Conservation (phyloP, 2,888 invertebrate species). For the Alloplasta piceator region DNA sequence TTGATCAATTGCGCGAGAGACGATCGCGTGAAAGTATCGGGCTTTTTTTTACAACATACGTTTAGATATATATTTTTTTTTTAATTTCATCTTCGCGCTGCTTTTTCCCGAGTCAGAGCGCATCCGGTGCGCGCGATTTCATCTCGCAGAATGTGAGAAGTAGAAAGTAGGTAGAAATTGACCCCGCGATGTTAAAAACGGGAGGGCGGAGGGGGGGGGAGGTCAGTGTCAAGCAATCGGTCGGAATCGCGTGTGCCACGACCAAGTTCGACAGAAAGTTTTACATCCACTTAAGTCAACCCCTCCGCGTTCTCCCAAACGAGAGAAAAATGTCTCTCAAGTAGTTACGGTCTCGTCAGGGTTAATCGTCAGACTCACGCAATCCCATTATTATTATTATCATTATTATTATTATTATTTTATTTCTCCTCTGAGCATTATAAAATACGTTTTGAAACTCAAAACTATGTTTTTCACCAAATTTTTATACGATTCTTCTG, state of each 20-base stretch:
- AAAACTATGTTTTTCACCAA: neutral
- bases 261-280: slow-evolving; percentile 27
- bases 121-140: slow-evolving; percentile 60
- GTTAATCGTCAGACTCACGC: slow-evolving; percentile 42
- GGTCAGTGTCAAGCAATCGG: slow-evolving; percentile 73
- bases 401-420: neutral
- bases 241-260: slow-evolving; percentile 54
- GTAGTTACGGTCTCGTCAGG: slow-evolving; percentile 39
- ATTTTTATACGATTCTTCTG: neutral
- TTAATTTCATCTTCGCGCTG: slow-evolving; percentile 11
- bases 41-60: slow-evolving; percentile 1
- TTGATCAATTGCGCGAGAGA: slow-evolving; percentile 41
- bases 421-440: neutral
- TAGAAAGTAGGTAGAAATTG: slow-evolving; percentile 79
- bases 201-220: neutral
- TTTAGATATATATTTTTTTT: slow-evolving; percentile 5
- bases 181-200: slow-evolving; percentile 67
- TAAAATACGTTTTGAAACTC: too few species aligned
- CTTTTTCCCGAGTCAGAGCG: slow-evolving; percentile 43
- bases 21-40: slow-evolving; percentile 63
- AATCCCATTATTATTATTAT: slow-evolving; percentile 26
- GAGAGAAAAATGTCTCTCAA: slow-evolving; percentile 16
- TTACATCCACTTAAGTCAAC: slow-evolving; percentile 8
- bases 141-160: slow-evolving; percentile 74
- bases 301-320: neutral